Percentiles rank a stretch among this genome's conserved stretches.
Evolutionary conservation across 2,888 invertebrate species (phyloP).

Genomic region (Pollenia amentaria): DNA sequence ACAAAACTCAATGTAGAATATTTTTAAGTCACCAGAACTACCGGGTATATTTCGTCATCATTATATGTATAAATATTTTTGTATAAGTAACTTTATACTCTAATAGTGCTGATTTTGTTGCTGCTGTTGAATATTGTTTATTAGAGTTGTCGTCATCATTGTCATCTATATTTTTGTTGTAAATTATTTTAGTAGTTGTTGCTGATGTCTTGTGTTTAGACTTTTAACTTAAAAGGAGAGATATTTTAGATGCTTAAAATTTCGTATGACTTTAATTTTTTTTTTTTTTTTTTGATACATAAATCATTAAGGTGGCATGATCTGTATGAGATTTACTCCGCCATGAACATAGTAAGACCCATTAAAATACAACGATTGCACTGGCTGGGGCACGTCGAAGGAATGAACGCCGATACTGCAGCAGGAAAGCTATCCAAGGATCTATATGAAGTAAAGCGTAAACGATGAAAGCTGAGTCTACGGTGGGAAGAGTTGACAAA

Average conservation of each 20-base stretch:
- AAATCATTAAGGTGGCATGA: not conserved
- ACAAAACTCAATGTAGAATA: too few species aligned
- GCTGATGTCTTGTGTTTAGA: constrained; percentile 5
- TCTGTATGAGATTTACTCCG: too few species aligned
- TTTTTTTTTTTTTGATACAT: not conserved
- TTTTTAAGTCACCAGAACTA: not conserved
- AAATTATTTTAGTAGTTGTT: not conserved
- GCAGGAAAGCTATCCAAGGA: too few species aligned
- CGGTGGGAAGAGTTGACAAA: too few species aligned
- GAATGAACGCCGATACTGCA: too few species aligned
- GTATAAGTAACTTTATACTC: not conserved
- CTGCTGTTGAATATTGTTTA: constrained; percentile 32
- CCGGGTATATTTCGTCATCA: not conserved
- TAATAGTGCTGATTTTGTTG: not conserved
- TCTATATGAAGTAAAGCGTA: too few species aligned
- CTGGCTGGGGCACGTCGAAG: too few species aligned
- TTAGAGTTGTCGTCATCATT: constrained; percentile 22
- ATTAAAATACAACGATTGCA: too few species aligned
- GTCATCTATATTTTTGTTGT: constrained; percentile 1
- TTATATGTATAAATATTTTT: not conserved
- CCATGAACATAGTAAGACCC: too few species aligned
- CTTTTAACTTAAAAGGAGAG: not conserved
- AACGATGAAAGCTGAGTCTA: too few species aligned
- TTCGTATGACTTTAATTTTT: not conserved
- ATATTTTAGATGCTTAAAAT: not conserved